Evolutionary conservation across 2,888 invertebrate species (phyloP), one percentile per base, ranked within the genome.

Genomic region (Rhamphomyia laevipes): DNA sequence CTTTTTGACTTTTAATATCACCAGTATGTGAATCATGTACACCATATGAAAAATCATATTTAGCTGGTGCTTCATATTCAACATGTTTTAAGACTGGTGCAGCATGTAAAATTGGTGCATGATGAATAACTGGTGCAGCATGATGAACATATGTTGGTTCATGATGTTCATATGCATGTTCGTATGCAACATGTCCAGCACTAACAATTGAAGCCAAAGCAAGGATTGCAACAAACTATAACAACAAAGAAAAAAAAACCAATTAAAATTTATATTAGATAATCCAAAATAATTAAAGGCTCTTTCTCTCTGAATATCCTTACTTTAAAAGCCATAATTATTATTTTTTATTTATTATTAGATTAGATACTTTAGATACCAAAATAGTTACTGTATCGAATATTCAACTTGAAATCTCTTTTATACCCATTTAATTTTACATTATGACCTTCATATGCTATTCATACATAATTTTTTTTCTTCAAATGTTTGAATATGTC

Each of bases 11-110:
- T 59, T 76, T 76, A 52, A 68, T 65, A 59, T 76, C 76, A 37
- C 76, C 76, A 53, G 74, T 74, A 41, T 71, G 58, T 18, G 71
- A 68, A 55, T 74, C 74, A 54, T 72, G 71, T n/a, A 74, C 73
- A 44, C 69, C 66, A 53, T 74, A 74, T 6, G 69, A 70, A 59
- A 72, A 74, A 49, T 73, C 71, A 57, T 74, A 74, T 49, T 65
- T 62, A 10, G 66, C 63, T 50, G 67, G 66, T 9, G 62, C 63
- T 15, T 42, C 21, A 23, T 64, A 50, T 55, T 67, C 65, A 30
- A 64, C 57, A 44, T 56, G 53, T 23, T 51, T 56, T 1, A 52
- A 7, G 9, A 50, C 45, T 15, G 53, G 51, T 15, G 42, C 13
- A 23, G 27, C 42, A 42, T 21, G 23, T 21, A 21, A 21, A 9